A percentile compares a stretch with the other conserved stretches of the same genome.
phyloP scores from a whole-genome alignment of 37 sponge, comb jelly and placozoan species.

The Oscarella lobularis region DNA sequence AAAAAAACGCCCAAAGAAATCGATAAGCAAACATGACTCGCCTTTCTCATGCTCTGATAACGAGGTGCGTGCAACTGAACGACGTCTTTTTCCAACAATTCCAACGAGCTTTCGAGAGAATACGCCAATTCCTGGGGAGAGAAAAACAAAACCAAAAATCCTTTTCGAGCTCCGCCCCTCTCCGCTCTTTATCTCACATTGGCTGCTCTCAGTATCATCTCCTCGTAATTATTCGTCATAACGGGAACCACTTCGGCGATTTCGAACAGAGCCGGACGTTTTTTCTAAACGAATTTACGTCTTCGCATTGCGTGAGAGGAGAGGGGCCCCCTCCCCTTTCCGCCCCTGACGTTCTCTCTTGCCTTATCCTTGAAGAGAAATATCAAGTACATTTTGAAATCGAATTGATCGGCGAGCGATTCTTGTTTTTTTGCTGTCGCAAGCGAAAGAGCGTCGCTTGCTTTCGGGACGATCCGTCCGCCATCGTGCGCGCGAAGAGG shows the following conservation, averaged over 20 bases:
- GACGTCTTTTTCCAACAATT: background rate
- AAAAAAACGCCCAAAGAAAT: background rate
- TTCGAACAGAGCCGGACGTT: background rate
- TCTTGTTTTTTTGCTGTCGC: background rate
- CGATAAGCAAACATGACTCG: background rate
- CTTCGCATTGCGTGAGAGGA: too few relatives aligned
- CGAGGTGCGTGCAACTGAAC: background rate
- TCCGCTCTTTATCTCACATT: too few relatives aligned
- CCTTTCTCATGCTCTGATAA: background rate
- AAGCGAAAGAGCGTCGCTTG: background rate
- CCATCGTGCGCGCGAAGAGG: too few relatives aligned
- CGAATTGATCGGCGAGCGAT: background rate
- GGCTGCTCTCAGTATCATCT: too few relatives aligned
- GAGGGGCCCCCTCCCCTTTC: too few relatives aligned
- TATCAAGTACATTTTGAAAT: constrained; percentile 1
- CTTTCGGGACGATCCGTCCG: background rate
- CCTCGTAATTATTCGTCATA: background rate
- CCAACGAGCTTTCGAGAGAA: background rate
- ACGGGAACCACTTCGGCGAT: background rate
- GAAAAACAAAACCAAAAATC: too few relatives aligned
- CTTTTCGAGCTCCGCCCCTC: too few relatives aligned
- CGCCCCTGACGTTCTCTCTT: too few relatives aligned
- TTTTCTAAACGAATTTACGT: background rate
- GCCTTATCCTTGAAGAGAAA: background rate
- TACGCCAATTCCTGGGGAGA: background rate